Percentiles rank a stretch among this genome's conserved stretches.
Evolutionary conservation across 2,113 vertebrate species (phyloP).

Genomic region (Plecturocebus donacophilus): DNA sequence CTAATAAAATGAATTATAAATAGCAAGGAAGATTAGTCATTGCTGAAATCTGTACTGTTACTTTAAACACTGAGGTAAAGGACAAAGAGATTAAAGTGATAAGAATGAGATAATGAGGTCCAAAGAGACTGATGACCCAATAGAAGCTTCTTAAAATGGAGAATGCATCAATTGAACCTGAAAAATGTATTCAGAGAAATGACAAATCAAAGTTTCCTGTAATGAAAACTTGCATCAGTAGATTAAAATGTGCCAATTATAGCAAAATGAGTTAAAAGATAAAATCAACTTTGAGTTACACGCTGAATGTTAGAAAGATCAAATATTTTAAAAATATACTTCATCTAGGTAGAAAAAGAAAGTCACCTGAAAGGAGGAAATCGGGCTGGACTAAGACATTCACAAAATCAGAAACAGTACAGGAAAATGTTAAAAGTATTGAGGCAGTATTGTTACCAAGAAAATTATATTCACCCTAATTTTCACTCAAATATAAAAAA

Average conservation of each 20-base stretch:
- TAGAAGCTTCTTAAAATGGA: neutral
- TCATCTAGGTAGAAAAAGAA: neutral
- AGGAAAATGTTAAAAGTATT: neutral
- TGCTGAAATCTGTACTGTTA: neutral
- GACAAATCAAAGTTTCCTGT: neutral
- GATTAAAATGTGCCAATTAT: slow-evolving; percentile 29
- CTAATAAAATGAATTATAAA: slow-evolving; percentile 21
- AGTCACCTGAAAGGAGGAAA: neutral
- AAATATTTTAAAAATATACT: slow-evolving; percentile 20
- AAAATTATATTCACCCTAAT: neutral
- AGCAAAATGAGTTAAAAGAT: slow-evolving; percentile 59
- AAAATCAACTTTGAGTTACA: slow-evolving; percentile 33
- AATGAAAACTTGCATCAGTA: slow-evolving; percentile 30
- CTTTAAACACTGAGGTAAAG: slow-evolving; percentile 14
- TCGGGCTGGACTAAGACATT: neutral
- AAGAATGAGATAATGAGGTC: neutral
- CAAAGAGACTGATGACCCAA: neutral
- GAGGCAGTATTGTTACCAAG: neutral
- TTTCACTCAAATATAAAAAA: neutral
- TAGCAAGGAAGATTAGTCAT: neutral
- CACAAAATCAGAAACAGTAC: neutral
- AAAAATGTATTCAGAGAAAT: slow-evolving; percentile 55
- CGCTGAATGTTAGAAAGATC: neutral
- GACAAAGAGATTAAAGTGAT: neutral
- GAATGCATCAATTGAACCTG: neutral